Percentiles rank a stretch among this genome's conserved stretches.
Conservation (phyloP, 2,113 vertebrate species). For the Gobius niger region DNA sequence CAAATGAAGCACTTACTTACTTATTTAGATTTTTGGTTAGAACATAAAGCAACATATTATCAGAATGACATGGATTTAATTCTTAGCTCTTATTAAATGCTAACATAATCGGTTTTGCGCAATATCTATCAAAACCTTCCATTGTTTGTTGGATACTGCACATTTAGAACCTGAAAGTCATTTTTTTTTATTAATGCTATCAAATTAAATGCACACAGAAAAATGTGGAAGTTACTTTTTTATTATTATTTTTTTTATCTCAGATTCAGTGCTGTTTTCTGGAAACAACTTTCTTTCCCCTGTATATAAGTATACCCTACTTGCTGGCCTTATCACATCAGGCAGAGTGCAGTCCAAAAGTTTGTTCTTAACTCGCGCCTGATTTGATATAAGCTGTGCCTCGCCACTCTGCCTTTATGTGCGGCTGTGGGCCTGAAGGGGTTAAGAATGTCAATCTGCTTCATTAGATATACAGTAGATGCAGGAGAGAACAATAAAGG, state of each 20-base stretch:
- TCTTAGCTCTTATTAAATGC: too few species aligned
- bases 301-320: neutral
- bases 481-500: slow-evolving; percentile 57
- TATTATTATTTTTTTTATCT: neutral
- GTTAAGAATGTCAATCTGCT: slow-evolving; percentile 37
- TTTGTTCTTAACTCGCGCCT: slow-evolving; percentile 19
- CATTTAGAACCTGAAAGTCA: too few species aligned
- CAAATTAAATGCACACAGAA: too few species aligned
- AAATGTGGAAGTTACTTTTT: too few species aligned
- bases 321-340: neutral
- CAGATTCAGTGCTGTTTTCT: neutral
- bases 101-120: too few species aligned
- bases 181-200: too few species aligned
- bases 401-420: neutral
- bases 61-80: too few species aligned
- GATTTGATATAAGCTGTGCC: slow-evolving; percentile 10
- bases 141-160: too few species aligned
- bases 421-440: slow-evolving; percentile 16
- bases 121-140: too few species aligned
- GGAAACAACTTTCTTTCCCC: neutral
- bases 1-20: too few species aligned
- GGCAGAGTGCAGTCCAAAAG: slow-evolving; percentile 7
- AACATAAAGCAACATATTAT: too few species aligned
- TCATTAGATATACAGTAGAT: slow-evolving; percentile 55
- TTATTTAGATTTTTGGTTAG: too few species aligned